Evolutionary conservation across 2,888 invertebrate species (phyloP), one percentile per base, ranked within the genome.

Genomic region (Ramazzottius varieornatus): DNA sequence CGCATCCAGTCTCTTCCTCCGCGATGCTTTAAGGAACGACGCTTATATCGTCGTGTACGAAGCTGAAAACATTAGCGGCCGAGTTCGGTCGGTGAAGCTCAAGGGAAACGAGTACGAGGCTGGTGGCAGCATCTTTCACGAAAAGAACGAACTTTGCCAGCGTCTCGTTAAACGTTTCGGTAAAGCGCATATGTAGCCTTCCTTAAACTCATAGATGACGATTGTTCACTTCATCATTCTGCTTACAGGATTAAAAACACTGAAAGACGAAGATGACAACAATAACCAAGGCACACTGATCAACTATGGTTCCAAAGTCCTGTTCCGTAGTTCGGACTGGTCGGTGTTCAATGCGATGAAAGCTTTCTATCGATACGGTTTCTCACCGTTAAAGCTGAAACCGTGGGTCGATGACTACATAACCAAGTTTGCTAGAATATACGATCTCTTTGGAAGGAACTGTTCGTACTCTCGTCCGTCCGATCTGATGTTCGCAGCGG

Each of bases 111-210:
- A 76, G 16, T 82, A 80, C 72, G 83, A 83, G 75, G 76, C 79
- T 32, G 83, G 83, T 4, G 83, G 82, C 63, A 72, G 80, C 4
- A 74, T 83, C 2, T 80, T 83, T 70, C 83, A 83, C 70, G 74
- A 79, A 1, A 73, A 73, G 66, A 83, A 83, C 72, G 73, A 76
- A 69, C 80, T 82, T 68, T 82, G 83, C 80, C 73, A 74, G 46
- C 72, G 79, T 67, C 81, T 83, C 70, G 75, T 79, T 0, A 72
- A 78, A 63, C 68, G 77, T 63, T 73, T 82, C 65, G 80, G 82
- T 81, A 72, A 71, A 71, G 29, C 34, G n/a, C n/a, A n/a, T n/a
- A n/a, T n/a, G n/a, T n/a, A n/a, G n/a, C n/a, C n/a, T n/a, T n/a
- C n/a, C n/a, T n/a, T n/a, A n/a, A n/a, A n/a, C n/a, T n/a, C n/a